A percentile compares a stretch with the other conserved stretches of the same genome.
phyloP scores from a whole-genome alignment of 2,113 vertebrate species.

The Dunckerocampus dactyliophorus region DNA sequence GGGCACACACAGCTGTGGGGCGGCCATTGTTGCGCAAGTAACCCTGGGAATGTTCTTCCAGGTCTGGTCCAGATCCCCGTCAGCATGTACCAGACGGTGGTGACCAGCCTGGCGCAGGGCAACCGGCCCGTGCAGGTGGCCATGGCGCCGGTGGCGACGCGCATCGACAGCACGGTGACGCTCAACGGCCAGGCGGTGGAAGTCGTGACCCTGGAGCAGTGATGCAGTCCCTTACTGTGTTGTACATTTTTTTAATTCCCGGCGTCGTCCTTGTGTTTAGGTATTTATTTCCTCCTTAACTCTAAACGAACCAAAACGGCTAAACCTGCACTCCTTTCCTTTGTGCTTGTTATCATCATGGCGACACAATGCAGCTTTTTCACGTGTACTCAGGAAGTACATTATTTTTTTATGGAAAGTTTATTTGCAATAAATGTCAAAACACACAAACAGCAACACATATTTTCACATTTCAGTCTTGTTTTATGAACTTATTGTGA shows the following conservation, averaged over 20 bases:
- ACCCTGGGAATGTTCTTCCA: slow-evolving; percentile 48
- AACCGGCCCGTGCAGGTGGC: slow-evolving; percentile 96
- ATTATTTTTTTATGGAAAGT: background rate
- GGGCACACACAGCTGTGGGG: slow-evolving; percentile 54
- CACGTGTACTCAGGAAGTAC: slow-evolving; percentile 6
- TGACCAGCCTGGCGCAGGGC: slow-evolving; percentile 94
- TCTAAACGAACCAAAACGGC: background rate
- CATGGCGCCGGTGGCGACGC: slow-evolving; percentile 90
- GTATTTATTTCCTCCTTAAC: background rate
- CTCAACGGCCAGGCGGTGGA: slow-evolving; percentile 96
- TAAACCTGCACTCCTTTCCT: background rate
- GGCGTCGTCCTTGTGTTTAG: slow-evolving; percentile 39
- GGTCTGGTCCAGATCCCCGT: slow-evolving; percentile 96
- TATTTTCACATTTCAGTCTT: no score
- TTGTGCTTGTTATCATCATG: no score
- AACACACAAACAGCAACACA: no score
- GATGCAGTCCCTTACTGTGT: slow-evolving; percentile 57
- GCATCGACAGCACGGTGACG: slow-evolving; percentile 92
- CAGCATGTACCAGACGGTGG: slow-evolving; percentile 98
- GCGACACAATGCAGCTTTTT: background rate
- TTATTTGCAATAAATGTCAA: no score
- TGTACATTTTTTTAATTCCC: slow-evolving; percentile 67
- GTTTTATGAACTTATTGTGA: no score
- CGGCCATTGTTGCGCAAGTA: no score
- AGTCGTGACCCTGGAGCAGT: slow-evolving; percentile 95